These are phyloP conservation scores for Ailuropoda melanoleuca DNA, from an alignment of 2,113 vertebrate genomes.

Conservation along the genomic window DNA sequence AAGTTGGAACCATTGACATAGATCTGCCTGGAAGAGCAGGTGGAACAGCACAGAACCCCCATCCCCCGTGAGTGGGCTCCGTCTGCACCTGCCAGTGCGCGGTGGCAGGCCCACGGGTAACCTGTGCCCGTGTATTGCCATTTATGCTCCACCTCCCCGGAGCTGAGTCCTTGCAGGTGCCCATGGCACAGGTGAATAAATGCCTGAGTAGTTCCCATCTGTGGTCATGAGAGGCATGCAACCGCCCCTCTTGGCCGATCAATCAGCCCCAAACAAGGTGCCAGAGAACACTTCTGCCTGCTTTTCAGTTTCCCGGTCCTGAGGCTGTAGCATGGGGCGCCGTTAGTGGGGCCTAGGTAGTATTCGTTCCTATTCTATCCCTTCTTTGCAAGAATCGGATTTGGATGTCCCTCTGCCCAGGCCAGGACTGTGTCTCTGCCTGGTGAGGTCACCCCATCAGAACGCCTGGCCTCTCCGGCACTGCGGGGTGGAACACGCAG, in stretches of 20 bases:
- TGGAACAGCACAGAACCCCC: not conserved
- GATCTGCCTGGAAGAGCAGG: not conserved
- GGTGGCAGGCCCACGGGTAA: not conserved
- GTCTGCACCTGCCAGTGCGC: accelerated
- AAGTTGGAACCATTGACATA: not conserved
- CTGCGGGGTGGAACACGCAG: not conserved
- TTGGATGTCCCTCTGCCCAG: not conserved
- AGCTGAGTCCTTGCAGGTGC: not conserved
- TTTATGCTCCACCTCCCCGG: too few species aligned
- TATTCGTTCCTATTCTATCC: not conserved
- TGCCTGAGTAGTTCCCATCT: not conserved
- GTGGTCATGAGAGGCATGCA: not conserved
- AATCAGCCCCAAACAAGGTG: not conserved
- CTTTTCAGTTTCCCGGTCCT: not conserved
- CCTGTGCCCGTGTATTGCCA: not conserved
- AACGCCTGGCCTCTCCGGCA: not conserved
- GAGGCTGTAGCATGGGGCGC: not conserved
- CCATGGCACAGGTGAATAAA: not conserved
- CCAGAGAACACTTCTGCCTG: not conserved
- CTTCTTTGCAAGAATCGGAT: not conserved
- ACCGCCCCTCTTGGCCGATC: not conserved
- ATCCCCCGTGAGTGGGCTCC: accelerated
- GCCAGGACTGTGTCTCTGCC: not conserved
- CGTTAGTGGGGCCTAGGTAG: not conserved
- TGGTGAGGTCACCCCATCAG: not conserved